Percentiles rank a stretch among this genome's conserved stretches.
These are phyloP conservation scores for Proisotoma minuta DNA, from an alignment of 2,888 invertebrate species.

Conservation along the genomic window DNA sequence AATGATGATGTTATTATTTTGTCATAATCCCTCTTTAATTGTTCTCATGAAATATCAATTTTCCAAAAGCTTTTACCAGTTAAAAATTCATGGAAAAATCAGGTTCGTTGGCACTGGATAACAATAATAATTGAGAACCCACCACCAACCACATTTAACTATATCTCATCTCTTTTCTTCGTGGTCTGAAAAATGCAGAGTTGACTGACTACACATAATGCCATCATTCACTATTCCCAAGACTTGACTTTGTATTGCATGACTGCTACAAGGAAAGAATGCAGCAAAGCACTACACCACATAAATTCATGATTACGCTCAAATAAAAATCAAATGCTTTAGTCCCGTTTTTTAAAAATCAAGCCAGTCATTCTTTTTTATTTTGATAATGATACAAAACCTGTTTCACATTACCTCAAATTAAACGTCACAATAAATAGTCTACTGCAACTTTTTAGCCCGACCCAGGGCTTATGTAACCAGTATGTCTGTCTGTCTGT, in stretches of 20 bases:
- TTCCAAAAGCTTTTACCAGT: background rate
- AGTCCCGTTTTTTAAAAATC: no score
- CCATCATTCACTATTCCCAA: background rate
- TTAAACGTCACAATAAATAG: no score
- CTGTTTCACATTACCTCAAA: no score
- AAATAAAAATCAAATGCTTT: background rate
- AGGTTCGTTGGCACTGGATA: constrained; percentile 13
- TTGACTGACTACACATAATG: background rate
- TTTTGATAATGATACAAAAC: no score
- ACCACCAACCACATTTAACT: background rate
- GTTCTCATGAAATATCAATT: constrained; percentile 14
- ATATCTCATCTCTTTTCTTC: no score
- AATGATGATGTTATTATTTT: constrained; percentile 10
- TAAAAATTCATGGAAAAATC: constrained; percentile 5
- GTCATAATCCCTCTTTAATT: constrained; percentile 6
- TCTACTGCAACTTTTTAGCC: no score
- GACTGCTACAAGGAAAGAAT: background rate
- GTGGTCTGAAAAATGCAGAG: no score
- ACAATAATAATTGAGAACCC: constrained; percentile 7
- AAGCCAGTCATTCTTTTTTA: no score
- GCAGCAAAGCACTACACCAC: background rate
- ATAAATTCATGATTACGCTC: background rate
- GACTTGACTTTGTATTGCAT: background rate
- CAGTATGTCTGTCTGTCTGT: no score
- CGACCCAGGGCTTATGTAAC: no score